Base-by-base conservation (phyloP, 2,113 vertebrate genomes). In the Acrocephalus kingi region DNA sequence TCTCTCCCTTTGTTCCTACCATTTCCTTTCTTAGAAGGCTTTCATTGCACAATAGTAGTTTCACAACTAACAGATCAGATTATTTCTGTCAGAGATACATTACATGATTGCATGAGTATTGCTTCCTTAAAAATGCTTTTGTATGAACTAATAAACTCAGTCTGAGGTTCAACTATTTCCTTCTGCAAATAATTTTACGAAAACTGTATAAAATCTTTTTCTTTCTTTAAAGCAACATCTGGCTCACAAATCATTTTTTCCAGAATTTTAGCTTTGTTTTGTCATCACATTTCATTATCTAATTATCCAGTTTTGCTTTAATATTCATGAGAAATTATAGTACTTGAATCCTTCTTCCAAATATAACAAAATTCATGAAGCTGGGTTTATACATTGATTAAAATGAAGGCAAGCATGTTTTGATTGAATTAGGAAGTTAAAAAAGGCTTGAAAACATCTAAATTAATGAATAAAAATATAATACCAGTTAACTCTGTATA, bases 271-370 rank as follows among this genome's bases (percentile, higher is more conserved):
- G 72, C 72, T 81, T 77, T 89, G 52, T 92, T 93, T 86, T 94
- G 45, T 88, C 63, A 93, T 75, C 45, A 82, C 23, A 73, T 88
- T 93, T 95, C 35, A 86, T 67, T 33, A 81, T 25, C 20, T 86
- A 78, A 81, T 94, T 90, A 86, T 17, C 62, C 14, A 52, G 61
- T 69, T 94, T 49, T 80, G 28, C 6, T 74, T 76, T 88, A 73
- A 59, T 86, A 88, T 71, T 94, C 12, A 90, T 41, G 17, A 84
- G 41, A 85, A 79, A 80, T 43, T 20, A 35, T 10, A 9, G 59
- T 20, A 83, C 87, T 93, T 63, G 41, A 90, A 86, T 72, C 39
- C n/a, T 66, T 87, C 67, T 91, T 86, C 61, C 82, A 96, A 87
- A 84, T 49, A 73, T 4, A 81, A 61, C 72, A 85, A 91, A 78